phyloP scores from a whole-genome alignment of 2,113 vertebrate species.

The Chaenogobius annularis region DNA sequence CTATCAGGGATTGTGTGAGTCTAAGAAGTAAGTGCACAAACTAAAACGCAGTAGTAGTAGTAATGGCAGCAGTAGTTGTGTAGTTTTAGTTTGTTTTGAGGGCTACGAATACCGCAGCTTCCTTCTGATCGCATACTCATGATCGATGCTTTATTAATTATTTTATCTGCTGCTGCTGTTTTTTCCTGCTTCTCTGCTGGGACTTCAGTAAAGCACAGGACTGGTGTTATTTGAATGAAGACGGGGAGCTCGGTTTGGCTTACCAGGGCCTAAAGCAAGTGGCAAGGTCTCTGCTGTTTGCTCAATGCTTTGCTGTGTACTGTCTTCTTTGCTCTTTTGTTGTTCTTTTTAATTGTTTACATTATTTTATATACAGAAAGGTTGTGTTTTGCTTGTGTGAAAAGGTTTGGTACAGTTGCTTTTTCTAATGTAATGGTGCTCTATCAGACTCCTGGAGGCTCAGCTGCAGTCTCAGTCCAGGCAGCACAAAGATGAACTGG shows the following conservation, averaged over 20 bases:
- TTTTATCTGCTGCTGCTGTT: conserved; percentile 21
- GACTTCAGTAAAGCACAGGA: conserved; percentile 86
- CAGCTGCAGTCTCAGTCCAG: conserved; percentile 87
- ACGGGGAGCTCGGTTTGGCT: conserved; percentile 92
- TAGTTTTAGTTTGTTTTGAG: background rate
- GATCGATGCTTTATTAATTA: conserved; percentile 37
- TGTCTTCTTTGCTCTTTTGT: background rate
- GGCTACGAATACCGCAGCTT: background rate
- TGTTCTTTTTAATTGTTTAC: background rate
- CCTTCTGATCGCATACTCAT: background rate
- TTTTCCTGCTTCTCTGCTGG: conserved; percentile 57
- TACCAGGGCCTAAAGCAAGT: conserved; percentile 95
- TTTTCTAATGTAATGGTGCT: background rate
- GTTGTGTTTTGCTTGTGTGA: background rate
- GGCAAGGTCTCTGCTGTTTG: conserved; percentile 81
- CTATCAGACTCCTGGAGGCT: conserved; percentile 84
- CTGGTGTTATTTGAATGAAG: conserved; percentile 92
- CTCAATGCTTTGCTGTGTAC: conserved; percentile 10
- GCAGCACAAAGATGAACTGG: conserved; percentile 81
- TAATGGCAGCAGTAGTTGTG: background rate
- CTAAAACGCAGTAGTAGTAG: background rate
- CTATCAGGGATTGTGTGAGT: conserved; percentile 83
- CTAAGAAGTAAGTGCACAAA: conserved; percentile 82
- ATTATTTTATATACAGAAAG: background rate
- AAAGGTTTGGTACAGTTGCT: background rate